phyloP scores from a whole-genome alignment of 2,113 vertebrate genomes.

The Rhinoderma darwinii region DNA sequence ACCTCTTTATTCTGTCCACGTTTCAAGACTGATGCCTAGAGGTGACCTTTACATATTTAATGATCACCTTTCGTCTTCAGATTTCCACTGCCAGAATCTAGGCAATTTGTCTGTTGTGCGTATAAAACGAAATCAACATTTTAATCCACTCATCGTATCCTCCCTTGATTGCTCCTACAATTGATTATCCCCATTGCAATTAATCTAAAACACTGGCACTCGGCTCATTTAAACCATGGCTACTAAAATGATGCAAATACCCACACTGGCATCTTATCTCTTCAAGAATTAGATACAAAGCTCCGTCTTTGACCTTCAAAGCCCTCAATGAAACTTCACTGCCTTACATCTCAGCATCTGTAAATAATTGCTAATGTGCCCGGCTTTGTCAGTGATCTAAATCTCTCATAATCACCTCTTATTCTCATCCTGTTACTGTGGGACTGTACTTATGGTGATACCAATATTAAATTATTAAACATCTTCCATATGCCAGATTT shows the following conservation, averaged over 20 bases:
- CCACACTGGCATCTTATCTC: slow-evolving; percentile 29
- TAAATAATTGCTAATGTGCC: slow-evolving; percentile 34
- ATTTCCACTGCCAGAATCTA: background rate
- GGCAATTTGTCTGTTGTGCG: slow-evolving; percentile 18
- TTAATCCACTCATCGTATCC: slow-evolving; percentile 26
- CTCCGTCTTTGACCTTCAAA: slow-evolving; percentile 43
- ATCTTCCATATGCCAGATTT: background rate
- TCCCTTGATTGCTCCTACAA: slow-evolving; percentile 39
- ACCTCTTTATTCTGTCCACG: slow-evolving; percentile 15
- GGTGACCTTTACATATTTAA: slow-evolving; percentile 48
- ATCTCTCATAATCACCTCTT: slow-evolving; percentile 34
- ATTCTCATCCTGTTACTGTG: slow-evolving; percentile 17
- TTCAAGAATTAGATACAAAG: slow-evolving; percentile 17
- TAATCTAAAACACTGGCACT: slow-evolving; percentile 35
- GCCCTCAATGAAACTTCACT: slow-evolving; percentile 30
- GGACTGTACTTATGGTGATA: background rate
- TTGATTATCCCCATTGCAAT: slow-evolving; percentile 41
- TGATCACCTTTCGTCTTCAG: slow-evolving; percentile 34
- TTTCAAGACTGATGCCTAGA: background rate
- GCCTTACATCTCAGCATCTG: slow-evolving; percentile 33
- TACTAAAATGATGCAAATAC: slow-evolving; percentile 21
- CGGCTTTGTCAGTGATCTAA: slow-evolving; percentile 25
- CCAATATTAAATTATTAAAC: slow-evolving; percentile 1
- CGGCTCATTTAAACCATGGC: slow-evolving; percentile 24
- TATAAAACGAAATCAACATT: slow-evolving; percentile 30